Conservation (phyloP, 2,888 invertebrate species). For the Agonopterix subpropinquella region DNA sequence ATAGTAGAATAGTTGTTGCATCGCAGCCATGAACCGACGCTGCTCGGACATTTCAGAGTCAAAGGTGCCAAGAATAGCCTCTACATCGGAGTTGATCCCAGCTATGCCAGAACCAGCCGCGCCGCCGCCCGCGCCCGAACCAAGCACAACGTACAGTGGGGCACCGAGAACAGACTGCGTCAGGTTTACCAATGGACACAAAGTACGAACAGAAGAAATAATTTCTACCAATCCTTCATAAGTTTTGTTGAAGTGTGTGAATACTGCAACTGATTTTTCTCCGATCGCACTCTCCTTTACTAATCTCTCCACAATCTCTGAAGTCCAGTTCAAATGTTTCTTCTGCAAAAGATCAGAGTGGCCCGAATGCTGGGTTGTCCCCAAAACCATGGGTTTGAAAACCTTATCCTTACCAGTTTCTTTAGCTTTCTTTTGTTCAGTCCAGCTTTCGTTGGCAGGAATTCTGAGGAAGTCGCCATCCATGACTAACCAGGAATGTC, state of each 20-base stretch:
- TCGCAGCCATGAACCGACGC: slow-evolving; percentile 83
- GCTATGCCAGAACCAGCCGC: slow-evolving; percentile 55
- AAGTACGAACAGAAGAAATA: slow-evolving; percentile 86
- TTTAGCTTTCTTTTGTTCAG: slow-evolving; percentile 54
- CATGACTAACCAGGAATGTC: slow-evolving; percentile 85
- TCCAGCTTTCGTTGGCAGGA: slow-evolving; percentile 80
- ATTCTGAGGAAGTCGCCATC: slow-evolving; percentile 82
- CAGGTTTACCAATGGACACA: slow-evolving; percentile 85
- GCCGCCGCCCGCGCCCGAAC: slow-evolving; percentile 73
- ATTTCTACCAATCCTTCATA: slow-evolving; percentile 82
- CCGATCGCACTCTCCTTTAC: slow-evolving; percentile 80
- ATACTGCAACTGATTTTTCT: slow-evolving; percentile 75
- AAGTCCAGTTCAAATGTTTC: slow-evolving; percentile 80
- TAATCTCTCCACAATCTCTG: slow-evolving; percentile 78
- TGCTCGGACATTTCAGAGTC: slow-evolving; percentile 83
- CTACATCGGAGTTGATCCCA: slow-evolving; percentile 79
- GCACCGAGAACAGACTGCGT: slow-evolving; percentile 78
- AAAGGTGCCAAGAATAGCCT: slow-evolving; percentile 86
- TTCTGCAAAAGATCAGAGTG: slow-evolving; percentile 77
- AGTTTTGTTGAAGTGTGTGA: slow-evolving; percentile 80
- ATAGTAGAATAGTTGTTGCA: slow-evolving; percentile 89
- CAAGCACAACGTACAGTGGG: slow-evolving; percentile 85
- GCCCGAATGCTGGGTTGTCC: slow-evolving; percentile 84
- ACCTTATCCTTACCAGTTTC: slow-evolving; percentile 58
- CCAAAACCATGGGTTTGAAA: slow-evolving; percentile 78